phyloP scores from a whole-genome alignment of 2,888 invertebrate genomes.

The Dorcus hopei region DNA sequence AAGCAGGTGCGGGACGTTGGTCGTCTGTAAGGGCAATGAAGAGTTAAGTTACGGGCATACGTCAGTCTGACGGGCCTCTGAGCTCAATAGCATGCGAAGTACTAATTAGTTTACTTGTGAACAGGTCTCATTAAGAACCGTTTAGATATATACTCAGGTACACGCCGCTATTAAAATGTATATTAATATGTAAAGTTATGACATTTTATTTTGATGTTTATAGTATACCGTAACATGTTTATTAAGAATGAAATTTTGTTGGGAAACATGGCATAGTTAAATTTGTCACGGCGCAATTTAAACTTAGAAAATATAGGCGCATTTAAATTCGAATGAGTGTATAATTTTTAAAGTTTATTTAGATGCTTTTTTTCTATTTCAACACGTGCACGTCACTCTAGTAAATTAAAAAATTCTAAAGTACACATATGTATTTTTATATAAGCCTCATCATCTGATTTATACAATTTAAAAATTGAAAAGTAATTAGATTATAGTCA shows the following conservation, averaged over 20 bases:
- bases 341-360: too few species aligned
- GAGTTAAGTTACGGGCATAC: not conserved
- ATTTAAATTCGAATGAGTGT: too few species aligned
- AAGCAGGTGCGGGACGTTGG: not conserved
- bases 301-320: conserved; percentile 11
- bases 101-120: conserved; percentile 11
- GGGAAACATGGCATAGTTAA: conserved; percentile 19
- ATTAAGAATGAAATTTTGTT: conserved; percentile 21
- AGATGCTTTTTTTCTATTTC: too few species aligned
- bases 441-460: too few species aligned
- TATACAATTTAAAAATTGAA: too few species aligned
- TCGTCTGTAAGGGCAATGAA: not conserved
- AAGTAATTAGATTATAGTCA: too few species aligned
- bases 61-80: not conserved
- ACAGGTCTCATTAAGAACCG: conserved; percentile 7
- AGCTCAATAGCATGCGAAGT: not conserved
- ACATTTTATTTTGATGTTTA: conserved; percentile 18
- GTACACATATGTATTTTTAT: too few species aligned
- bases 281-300: conserved; percentile 18
- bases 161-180: not conserved
- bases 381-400: too few species aligned
- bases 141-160: not conserved
- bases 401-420: too few species aligned
- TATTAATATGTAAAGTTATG: conserved; percentile 19
- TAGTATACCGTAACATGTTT: conserved; percentile 17